Evolutionary conservation across 2,888 invertebrate species (phyloP), one percentile per base, ranked within the genome.

Genomic region (Litoditis marina): DNA sequence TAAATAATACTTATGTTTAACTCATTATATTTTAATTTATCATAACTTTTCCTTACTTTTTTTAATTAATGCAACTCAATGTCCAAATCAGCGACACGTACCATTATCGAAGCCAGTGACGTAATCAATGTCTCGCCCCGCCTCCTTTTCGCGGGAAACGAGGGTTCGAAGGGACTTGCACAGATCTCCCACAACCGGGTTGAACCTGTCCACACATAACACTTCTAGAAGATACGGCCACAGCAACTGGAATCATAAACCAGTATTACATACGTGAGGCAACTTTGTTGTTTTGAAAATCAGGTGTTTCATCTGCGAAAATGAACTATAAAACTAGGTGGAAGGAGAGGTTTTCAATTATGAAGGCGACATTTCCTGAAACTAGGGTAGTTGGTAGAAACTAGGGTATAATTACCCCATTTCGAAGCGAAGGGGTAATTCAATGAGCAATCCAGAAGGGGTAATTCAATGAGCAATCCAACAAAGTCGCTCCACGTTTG

Each of bases 211-310:
- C 22, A 88, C 86, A 22, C 91, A 87, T 32, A 92, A 86, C 74
- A 90, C 89, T 74, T 89, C 89, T 16, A 92, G 85, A n/a, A 93
- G 84, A 71, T 91, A 87, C 49, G 90, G 89, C 87, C 91, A 90
- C 42, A 94, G 84, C 51, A 90, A 87, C 85, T 86, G 68, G 34
- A 72, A 61, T 47, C 7, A 57, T 16, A 30, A 42, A 16, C 22
- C n/a, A 16, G 19, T 7, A 34, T 5, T 8, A 1, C 22, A 36
- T 39, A 27, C 2, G 7, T 5, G 1, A 19, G 1, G n/a, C 19
- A 11, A 0, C 13, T 13, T 42, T 39, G 4, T 16, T 19, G 16
- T 39, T 13, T 39, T 13, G n/a, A 27, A 47, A 13, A 47, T 47
- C 25, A 47, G 16, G 22, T 47, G 11, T n/a, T 13, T 19, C 19